A percentile compares a stretch with the other conserved stretches of the same genome.
Conservation (phyloP, 1,140 invertebrate species). For the Diabrotica virgifera region DNA sequence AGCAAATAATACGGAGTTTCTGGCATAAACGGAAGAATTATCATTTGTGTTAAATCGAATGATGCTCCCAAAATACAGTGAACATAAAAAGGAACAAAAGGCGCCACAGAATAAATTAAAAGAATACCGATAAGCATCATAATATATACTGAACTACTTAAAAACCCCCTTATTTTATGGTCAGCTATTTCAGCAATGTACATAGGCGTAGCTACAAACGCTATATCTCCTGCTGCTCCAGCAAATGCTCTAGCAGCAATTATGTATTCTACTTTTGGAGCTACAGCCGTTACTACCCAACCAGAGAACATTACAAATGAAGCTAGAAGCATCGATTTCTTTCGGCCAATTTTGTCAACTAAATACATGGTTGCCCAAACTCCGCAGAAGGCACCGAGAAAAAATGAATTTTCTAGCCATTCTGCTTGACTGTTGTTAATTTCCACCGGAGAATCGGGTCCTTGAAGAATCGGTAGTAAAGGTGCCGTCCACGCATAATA, state of each 20-base stretch:
- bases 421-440: constrained; percentile 43
- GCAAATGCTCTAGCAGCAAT: constrained; percentile 26
- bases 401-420: constrained; percentile 60
- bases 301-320: constrained; percentile 58
- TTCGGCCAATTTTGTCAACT: constrained; percentile 63
- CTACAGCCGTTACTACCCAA: constrained; percentile 50
- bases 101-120: constrained; percentile 31
- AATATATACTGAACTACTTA: constrained; percentile 29
- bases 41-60: constrained; percentile 22
- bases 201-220: constrained; percentile 15
- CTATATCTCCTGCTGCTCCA: constrained; percentile 28
- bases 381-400: constrained; percentile 58
- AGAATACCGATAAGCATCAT: constrained; percentile 35
- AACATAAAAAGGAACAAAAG: constrained; percentile 25
- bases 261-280: constrained; percentile 18
- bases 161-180: not conserved
- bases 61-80: constrained; percentile 25
- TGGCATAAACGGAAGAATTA: constrained; percentile 26
- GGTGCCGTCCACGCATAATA: constrained; percentile 61
- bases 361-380: constrained; percentile 53
- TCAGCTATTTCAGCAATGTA: no score
- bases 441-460: constrained; percentile 34
- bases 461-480: constrained; percentile 52
- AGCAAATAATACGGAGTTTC: constrained; percentile 25
- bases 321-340: constrained; percentile 55